Evolutionary conservation across 1,140 invertebrate genomes (phyloP).

Genomic region (Contarinia nasturtii): DNA sequence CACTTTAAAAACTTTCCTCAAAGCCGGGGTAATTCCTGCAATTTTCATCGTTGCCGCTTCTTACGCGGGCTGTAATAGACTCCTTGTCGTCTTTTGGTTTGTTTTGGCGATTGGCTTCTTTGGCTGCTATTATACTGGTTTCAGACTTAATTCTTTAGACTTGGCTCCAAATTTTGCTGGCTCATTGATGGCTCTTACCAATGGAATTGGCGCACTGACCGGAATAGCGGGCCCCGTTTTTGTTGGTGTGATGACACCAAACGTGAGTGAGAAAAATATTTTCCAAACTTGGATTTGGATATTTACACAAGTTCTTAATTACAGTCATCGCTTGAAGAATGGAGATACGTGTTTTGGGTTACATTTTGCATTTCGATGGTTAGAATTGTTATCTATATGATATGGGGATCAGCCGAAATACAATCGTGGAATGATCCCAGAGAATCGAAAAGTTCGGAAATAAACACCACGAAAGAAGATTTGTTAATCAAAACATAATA

Average conservation of each 20-base stretch:
- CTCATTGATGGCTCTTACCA: slow-evolving; percentile 59
- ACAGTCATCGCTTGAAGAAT: slow-evolving; percentile 50
- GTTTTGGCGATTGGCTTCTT: slow-evolving; percentile 51
- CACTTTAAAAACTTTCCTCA: slow-evolving; percentile 7
- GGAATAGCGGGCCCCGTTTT: slow-evolving; percentile 65
- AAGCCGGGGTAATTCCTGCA: slow-evolving; percentile 50
- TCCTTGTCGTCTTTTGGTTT: slow-evolving; percentile 40
- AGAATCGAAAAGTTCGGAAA: too few relatives aligned
- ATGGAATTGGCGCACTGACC: slow-evolving; percentile 62
- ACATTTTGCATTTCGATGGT: slow-evolving; percentile 47
- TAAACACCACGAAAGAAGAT: too few relatives aligned
- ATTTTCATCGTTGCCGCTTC: slow-evolving; percentile 61
- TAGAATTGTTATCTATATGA: slow-evolving; percentile 50
- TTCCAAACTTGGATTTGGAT: background rate
- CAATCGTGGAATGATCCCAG: slow-evolving; percentile 47
- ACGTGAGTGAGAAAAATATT: slow-evolving; percentile 29
- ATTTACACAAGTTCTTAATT: slow-evolving; percentile 6
- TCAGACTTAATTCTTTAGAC: slow-evolving; percentile 66
- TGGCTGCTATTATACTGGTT: slow-evolving; percentile 55
- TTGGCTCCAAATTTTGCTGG: slow-evolving; percentile 67
- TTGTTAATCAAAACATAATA: too few relatives aligned
- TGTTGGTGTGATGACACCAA: slow-evolving; percentile 51
- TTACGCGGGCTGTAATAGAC: slow-evolving; percentile 53
- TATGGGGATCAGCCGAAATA: slow-evolving; percentile 49
- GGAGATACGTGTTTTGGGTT: slow-evolving; percentile 70